Base-by-base conservation (phyloP, 2,888 invertebrate genomes). In the Caenorhabditis uteleia region DNA sequence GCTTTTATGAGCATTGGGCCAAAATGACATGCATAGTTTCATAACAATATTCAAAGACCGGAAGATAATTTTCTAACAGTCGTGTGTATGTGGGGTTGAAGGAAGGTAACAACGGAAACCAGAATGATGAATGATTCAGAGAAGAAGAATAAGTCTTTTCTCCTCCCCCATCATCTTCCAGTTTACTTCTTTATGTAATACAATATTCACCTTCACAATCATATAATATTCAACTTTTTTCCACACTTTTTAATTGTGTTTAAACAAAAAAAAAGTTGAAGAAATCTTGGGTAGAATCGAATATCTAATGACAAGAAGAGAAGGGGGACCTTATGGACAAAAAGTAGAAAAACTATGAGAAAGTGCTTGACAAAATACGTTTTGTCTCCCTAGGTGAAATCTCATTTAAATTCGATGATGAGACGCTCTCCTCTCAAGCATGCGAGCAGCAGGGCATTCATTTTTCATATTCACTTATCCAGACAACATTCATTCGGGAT, bases 41-140 rank as follows among this genome's bases (percentile, higher is more conserved):
- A 10, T 7, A 7, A 29, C 14, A 7, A 7, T 10, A 7, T 51
- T 42, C 46, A 43, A 47, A 42, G 57, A 64, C 64, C 64, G 64
- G 64, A 64, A 64, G 57, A 64, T 57, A 64, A 64, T 64, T 64
- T 57, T 57, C 57, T 57, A 47, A 53, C 53, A 64, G 5, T 23
- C 21, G 16, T 26, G 20, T 36, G 20, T 20, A 36, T n/a, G 20
- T 18, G n/a, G n/a, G 7, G 61, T 50, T 47, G 51, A 51, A 43
- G 16, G n/a, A 27, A 54, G 57, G 57, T 57, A 53, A 58, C 64
- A 64, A 64, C 57, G 64, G 64, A 64, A 64, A 64, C 64, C 53
- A 57, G 64, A 57, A 64, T 64, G 53, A 57, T 64, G 64, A 64
- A 64, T 64, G 64, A 64, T 57, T 64, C 57, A 62, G 43, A 46